These are phyloP conservation scores for Crocidura indochinensis DNA, from an alignment of 2,797 vertebrate species.

Conservation along the genomic window DNA sequence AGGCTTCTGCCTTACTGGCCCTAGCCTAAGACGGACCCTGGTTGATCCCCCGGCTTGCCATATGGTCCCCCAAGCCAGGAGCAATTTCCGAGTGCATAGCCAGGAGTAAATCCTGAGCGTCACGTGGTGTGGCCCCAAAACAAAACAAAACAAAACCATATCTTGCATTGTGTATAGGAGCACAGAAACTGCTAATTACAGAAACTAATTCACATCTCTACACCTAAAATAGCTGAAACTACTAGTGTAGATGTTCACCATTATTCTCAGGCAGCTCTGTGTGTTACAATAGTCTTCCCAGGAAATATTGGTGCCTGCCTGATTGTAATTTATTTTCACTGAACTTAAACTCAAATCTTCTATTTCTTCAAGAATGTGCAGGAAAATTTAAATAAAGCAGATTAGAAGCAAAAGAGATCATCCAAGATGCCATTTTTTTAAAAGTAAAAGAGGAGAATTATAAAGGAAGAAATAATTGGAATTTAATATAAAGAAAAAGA, in stretches of 20 bases:
- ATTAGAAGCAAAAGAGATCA: slow-evolving; percentile 31
- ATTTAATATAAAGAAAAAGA: slow-evolving; percentile 38
- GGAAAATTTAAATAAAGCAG: slow-evolving; percentile 10
- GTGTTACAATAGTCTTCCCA: not conserved
- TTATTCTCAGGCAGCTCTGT: not conserved
- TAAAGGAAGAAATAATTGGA: slow-evolving; percentile 37
- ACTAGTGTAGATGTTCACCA: not conserved
- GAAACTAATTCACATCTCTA: slow-evolving; percentile 66
- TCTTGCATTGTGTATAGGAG: not conserved
- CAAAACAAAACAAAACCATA: too few relatives aligned
- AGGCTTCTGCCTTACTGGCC: too few relatives aligned
- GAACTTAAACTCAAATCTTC: not conserved
- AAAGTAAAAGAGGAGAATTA: slow-evolving; percentile 29
- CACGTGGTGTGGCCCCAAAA: too few relatives aligned
- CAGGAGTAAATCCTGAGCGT: too few relatives aligned
- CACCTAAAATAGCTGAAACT: not conserved
- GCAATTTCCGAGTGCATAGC: too few relatives aligned
- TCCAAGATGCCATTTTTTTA: slow-evolving; percentile 4
- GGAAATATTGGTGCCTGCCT: not conserved
- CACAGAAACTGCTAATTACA: slow-evolving; percentile 69
- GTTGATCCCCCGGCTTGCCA: too few relatives aligned
- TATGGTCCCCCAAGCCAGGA: too few relatives aligned
- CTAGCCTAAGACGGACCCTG: too few relatives aligned
- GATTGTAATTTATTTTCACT: not conserved
- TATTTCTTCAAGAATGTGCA: slow-evolving; percentile 41